Base-by-base conservation (phyloP, 2,797 vertebrate species). In the Cygnus olor region DNA sequence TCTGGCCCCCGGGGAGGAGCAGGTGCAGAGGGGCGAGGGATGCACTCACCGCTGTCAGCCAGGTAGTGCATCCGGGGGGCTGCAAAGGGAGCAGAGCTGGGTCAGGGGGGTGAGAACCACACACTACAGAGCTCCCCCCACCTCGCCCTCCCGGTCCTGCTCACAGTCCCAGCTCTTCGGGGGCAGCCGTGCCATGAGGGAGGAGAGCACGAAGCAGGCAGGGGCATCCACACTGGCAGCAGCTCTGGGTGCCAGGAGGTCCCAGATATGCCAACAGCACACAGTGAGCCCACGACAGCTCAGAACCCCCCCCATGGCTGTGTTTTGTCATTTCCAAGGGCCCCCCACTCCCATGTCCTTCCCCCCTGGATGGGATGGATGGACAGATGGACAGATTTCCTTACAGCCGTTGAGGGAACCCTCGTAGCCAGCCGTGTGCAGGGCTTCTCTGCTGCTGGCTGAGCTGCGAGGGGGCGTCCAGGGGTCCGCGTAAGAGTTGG, bases 321-420 rank as follows among this genome's bases (percentile, higher is more conserved):
- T 16, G 54, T 80, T 66, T 58, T 49, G 56, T 34, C 10, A 40
- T 19, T 58, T 44, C 45, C 42, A 16, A 63, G 15, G 64, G 28
- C 80, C 6, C 45, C 24, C 15, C 73, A 34, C 40, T 2, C 11
- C 21, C 36, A 36, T 6, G 1, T 11, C 17, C 34, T 54, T 61
- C 73, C 30, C 54, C 63, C 19, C 49, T 53, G 1, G 17, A 11
- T 32, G 47, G 78, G 70, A 30, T 14, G 27, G 61, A 69, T 1
- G 1, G 81, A 64, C 18, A 49, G 57, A 77, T 0, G 1, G 73
- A 21, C 38, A 19, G 63, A n/a, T 19, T 5, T 77, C 53, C 99
- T 99, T 98, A 99, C 99, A 99, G 97, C 99, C 98, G 2, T 99
- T 99, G 80, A 99, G 97, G 80, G 99, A 99, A 98, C 99, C 98